phyloP scores from a whole-genome alignment of 2,113 vertebrate species.

The Scomber japonicus region DNA sequence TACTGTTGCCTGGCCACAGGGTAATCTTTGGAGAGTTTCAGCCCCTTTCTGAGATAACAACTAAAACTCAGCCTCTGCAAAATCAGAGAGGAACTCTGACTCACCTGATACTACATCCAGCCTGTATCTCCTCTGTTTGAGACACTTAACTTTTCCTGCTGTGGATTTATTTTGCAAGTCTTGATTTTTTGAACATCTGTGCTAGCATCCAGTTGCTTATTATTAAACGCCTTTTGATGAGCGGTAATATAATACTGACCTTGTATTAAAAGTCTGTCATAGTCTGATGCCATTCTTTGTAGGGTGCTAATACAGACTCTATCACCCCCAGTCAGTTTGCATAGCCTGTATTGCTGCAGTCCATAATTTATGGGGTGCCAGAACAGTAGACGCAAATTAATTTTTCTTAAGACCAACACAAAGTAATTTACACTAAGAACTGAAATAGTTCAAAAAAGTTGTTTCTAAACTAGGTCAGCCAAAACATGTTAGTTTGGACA shows the following conservation, averaged over 20 bases:
- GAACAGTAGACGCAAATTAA: neutral
- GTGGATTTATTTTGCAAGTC: neutral
- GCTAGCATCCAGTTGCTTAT: neutral
- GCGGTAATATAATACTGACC: neutral
- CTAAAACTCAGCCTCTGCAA: slow-evolving; percentile 52
- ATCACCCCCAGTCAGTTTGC: neutral
- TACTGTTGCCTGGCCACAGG: slow-evolving; percentile 65
- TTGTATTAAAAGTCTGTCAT: neutral
- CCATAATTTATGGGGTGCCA: too few species aligned
- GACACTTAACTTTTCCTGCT: neutral
- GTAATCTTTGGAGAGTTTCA: slow-evolving; percentile 67
- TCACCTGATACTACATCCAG: slow-evolving; percentile 18
- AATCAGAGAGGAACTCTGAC: slow-evolving; percentile 25
- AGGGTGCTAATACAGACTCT: neutral
- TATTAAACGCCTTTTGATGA: slow-evolving; percentile 3
- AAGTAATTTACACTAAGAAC: neutral
- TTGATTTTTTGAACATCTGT: neutral
- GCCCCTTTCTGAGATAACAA: slow-evolving; percentile 56
- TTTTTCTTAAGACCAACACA: neutral
- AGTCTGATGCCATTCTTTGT: neutral
- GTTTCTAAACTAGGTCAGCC: neutral
- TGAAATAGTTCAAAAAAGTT: neutral
- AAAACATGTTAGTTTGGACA: neutral
- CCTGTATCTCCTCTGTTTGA: slow-evolving; percentile 23
- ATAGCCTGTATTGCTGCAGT: neutral